Base-by-base conservation (phyloP, 2,797 vertebrate species). In the Muscicapa striata region DNA sequence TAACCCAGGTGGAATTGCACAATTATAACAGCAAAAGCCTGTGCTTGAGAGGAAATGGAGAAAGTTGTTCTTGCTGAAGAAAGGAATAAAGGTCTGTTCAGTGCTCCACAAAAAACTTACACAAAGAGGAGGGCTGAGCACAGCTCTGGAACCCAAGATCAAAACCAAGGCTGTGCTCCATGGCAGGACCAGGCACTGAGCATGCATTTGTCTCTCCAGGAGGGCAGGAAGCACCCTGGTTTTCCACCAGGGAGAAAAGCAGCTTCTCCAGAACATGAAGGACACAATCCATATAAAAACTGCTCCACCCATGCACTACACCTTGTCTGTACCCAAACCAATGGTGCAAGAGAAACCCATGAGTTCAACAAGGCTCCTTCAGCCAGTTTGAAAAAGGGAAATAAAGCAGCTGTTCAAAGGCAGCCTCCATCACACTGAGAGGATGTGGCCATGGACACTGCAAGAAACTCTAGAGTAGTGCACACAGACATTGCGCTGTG, bases 1-100 rank as follows among this genome's bases (percentile, higher is more conserved):
- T 95, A 94, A 80, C 72, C 87, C 69, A 92, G 78, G 96, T 94
- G 92, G 75, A 95, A 72, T 90, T 89, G 91, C 90, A 90, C 8
- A 13, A 83, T 89, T 92, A 72, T 55, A 92, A 90, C 73, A 87
- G 93, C 94, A 92, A 95, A 92, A 93, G 61, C 21, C 51, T 86
- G 68, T 66, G 51, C 69, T 87, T 51, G 69, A 90, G 68, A 92
- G 88, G 93, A 94, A 96, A 92, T 85, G 83, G 82, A 90, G 87
- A 95, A 97, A 94, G 63, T 77, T 92, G 84, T 91, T 93, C 81
- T 93, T 87, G 38, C n/a, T 85, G 80, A 95, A 93, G 92, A 88
- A 92, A 85, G 75, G 88, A 93, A 76, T 90, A 92, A 89, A 84
- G 34, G 58, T 89, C 85, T 93, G 57, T 23, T 89, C 87, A 89